Base-by-base conservation (phyloP, 2,797 vertebrate species). In the Oryzias dopingdopingensis region DNA sequence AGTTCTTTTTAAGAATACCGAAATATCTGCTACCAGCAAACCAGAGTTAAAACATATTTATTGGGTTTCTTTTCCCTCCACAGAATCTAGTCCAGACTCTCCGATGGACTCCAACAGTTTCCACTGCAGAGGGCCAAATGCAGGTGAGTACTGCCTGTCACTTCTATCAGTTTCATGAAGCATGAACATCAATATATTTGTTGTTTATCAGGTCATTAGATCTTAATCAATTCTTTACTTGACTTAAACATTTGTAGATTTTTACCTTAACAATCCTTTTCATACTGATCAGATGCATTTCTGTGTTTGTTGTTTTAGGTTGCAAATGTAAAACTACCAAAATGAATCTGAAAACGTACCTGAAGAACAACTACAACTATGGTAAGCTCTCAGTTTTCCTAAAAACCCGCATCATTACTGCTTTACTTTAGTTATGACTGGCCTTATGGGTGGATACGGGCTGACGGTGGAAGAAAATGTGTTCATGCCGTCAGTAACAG, bases 361-460 rank as follows among this genome's bases (percentile, higher is more conserved):
- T 89, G 59, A 95, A 84, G 80, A 98, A 98, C 86, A 99, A 99
- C 87, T 99, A 97, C 49, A 98, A 99, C 89, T 99, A 99, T 0
- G 96, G 97, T 98, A 81, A 93, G 94, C 76, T 18, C 16, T 15
- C 2, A 4, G 20, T 20, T 8, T 46, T 17, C n/a, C 7, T 5
- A 45, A 18, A n/a, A 45, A 8, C 5, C n/a, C 2, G 18, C n/a
- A 44, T 44, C 15, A 1, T 44, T 3, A 8, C 17, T 4, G n/a
- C 43, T 17, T 37, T 37, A 10, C 2, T 12, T 37, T 37, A 37
- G 10, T 37, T 12, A 3, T 12, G 2, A 37, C 10, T 37, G 12
- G 3, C 32, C 10, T 37, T 37, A 13, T 10, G 32, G 10, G 3
- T 12, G 32, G 32, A 37, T 37, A 12, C 32, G 10, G 3, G 32